Base-by-base conservation (phyloP, 1,140 invertebrate genomes). In the Drosophila cardini region DNA sequence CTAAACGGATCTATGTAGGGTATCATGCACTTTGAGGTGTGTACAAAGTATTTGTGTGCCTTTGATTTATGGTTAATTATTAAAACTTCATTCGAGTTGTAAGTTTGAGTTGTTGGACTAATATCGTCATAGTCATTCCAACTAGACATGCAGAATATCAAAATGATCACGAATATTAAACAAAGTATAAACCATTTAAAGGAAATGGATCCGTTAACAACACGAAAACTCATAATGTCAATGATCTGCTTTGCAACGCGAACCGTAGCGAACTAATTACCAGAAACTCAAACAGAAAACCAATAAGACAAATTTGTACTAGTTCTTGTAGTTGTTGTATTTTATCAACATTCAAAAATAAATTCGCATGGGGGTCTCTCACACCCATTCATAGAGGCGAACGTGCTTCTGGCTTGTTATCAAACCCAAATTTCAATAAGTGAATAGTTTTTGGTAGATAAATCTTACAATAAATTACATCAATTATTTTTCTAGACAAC, bases 1-100 rank as follows among this genome's bases (percentile, higher is more conserved):
- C 52, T 52, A 4, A 79, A 76, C 6, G 80, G 80, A 43, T 84
- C 50, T 9, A 84, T 69, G 36, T 67, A 83, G 2, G 76, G 80
- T 48, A 83, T 77, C 7, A 10, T 16, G 30, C 80, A 84, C 40
- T 57, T 62, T 5, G 45, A 40, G 0, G 76, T 73, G 1, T 77
- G 56, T 1, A 84, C 72, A 34, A 76, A 84, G 8, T 48, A 79
- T 5, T 42, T 21, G 8, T 45, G 26, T 2, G 1, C 26, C 5
- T 6, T 2, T 4, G 5, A 0, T 13, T 50, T 13, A 10, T 18
- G 4, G 32, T 30, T 11, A n/a, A 11, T 2, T 9, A 10, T 15
- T 15, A 11, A 4, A 43, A 50, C 3, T 15, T 4, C 13, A 10
- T 7, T 10, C 2, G 36, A 2, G 52, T 40, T 15, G 32, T 43